These are phyloP conservation scores for Clinocottus analis DNA, from an alignment of 2,113 vertebrate species.

Conservation along the genomic window DNA sequence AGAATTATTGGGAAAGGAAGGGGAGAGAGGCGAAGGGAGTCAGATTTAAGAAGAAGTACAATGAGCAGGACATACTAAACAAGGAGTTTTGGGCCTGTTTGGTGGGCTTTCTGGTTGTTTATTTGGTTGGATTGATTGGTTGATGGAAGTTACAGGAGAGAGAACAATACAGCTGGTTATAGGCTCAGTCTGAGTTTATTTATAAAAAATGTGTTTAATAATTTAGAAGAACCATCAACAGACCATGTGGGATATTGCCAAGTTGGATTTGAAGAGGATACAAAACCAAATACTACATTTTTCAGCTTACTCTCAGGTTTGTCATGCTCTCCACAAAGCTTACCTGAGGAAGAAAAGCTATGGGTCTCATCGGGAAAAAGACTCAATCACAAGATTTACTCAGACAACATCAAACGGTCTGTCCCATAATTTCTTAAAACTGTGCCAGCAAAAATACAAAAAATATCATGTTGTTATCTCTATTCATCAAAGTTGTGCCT, in stretches of 20 bases:
- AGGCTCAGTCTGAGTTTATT: conserved; percentile 63
- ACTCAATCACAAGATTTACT: conserved; percentile 5
- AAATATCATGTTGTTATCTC: conserved; percentile 2
- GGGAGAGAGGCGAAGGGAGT: not conserved
- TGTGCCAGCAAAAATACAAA: conserved; percentile 7
- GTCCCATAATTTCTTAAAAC: conserved; percentile 6
- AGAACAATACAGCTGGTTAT: conserved; percentile 46
- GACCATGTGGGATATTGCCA: conserved; percentile 47
- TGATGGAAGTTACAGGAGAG: conserved; percentile 37
- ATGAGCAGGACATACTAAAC: conserved; percentile 1
- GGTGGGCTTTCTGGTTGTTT: conserved; percentile 18
- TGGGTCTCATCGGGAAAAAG: not conserved
- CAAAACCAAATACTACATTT: conserved; percentile 21
- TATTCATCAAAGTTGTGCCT: not conserved
- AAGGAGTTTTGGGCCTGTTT: conserved; percentile 6
- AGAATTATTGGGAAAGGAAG: not conserved
- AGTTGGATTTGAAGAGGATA: conserved; percentile 26
- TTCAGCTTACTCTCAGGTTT: conserved; percentile 8
- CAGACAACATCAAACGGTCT: not conserved
- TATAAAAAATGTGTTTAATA: conserved; percentile 73
- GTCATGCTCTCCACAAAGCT: conserved; percentile 3
- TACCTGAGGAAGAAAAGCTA: conserved; percentile 6
- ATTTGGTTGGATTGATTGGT: conserved; percentile 34
- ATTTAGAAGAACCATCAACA: conserved; percentile 70
- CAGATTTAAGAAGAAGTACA: conserved; percentile 13